Conservation (phyloP, 2,113 vertebrate species). For the Grallaria varia region DNA sequence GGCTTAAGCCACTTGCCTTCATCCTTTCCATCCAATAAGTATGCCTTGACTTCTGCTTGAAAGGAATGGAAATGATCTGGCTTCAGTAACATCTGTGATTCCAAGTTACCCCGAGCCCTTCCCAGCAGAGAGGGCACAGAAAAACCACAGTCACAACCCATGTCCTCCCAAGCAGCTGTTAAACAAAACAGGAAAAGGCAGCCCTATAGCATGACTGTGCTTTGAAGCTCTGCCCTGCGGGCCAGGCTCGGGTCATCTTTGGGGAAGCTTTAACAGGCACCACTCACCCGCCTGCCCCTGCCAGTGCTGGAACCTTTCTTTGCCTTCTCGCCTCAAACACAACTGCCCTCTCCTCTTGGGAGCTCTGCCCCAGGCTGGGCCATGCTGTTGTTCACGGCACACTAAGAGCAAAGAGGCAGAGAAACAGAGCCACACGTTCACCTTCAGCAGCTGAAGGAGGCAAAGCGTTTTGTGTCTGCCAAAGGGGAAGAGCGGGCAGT, state of each 20-base stretch:
- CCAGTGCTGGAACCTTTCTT: not conserved
- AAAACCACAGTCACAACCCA: not conserved
- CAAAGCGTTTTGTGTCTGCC: not conserved
- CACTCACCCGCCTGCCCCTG: not conserved
- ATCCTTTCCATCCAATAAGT: not conserved
- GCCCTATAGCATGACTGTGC: fast-evolving
- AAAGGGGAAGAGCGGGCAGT: not conserved
- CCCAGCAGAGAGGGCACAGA: not conserved
- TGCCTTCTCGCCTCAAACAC: not conserved
- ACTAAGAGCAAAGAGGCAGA: not conserved
- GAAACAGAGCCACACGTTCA: fast-evolving
- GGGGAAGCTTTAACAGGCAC: not conserved
- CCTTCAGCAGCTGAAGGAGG: not conserved
- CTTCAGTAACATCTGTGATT: not conserved
- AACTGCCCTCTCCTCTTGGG: not conserved
- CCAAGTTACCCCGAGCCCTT: not conserved
- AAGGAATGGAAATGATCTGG: not conserved
- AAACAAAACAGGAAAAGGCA: not conserved
- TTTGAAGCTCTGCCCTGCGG: not conserved
- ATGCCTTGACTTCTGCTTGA: not conserved
- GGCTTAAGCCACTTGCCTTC: not conserved
- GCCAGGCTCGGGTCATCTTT: not conserved
- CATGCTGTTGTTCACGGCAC: not conserved
- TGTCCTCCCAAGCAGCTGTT: conserved; percentile 18
- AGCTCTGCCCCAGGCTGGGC: fast-evolving